Base-by-base conservation (phyloP, 2,113 vertebrate species). In the Stigmatopora argus region DNA sequence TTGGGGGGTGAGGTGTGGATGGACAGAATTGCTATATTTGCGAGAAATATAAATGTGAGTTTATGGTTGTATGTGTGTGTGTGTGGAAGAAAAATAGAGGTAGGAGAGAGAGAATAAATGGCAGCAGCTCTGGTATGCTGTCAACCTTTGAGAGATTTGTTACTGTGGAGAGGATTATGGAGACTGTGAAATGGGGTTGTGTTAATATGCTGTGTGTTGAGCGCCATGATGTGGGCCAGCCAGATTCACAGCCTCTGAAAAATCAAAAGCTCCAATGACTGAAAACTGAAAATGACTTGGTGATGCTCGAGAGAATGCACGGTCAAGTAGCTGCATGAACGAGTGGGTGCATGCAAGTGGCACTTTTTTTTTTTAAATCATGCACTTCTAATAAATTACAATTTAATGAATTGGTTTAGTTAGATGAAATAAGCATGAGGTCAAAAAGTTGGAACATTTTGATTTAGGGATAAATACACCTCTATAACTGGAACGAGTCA, bases 71-170 rank as follows among this genome's bases (percentile, higher is more conserved):
- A 71, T 68, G 71, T 59, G 52, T 77, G 75, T 66, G 72, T 68
- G 71, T 59, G 52, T 77, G 75, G 65, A 69, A 67, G 70, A 62
- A 72, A 66, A 69, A 66, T 17, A 12, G 65, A 67, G 62, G 57
- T 65, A n/a, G 49, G 53, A 9, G 67, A 66, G 62, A 23, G 23
- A 64, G 62, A 66, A 78, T 72, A 66, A 78, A 79, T 61, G 69
- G 82, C 75, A 73, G 72, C 69, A 48, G 79, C 78, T 78, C 70
- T 73, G 73, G 18, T 76, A 48, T 46, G 68, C 75, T 69, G 81
- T 86, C 83, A 82, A 77, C 79, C 84, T 83, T 70, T 84, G 77
- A 85, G 71, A 84, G 78, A 85, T 88, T 81, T 85, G 85, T 86
- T 84, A 80, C 75, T 55, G 65, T 61, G 79, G 84, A 81, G 78